Conservation (phyloP, 2,888 invertebrate species). For the Strigamia maritima region DNA sequence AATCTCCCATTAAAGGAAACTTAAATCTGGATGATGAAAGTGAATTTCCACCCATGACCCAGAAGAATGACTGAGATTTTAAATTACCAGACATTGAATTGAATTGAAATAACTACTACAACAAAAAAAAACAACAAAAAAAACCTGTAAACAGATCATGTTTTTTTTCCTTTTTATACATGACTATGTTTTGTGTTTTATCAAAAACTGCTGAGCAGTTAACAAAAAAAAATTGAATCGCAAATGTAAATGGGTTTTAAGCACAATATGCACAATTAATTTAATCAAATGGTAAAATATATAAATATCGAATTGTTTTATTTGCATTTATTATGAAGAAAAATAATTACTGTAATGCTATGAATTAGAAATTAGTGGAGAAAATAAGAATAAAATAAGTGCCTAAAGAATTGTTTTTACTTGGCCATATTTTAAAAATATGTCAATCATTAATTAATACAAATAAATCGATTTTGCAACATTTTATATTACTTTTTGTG, state of each 20-base stretch:
- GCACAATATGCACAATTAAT: not conserved
- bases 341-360: not conserved
- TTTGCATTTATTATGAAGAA: not conserved
- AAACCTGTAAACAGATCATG: not conserved
- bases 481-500: no score
- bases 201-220: not conserved
- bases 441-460: no score
- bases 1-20: conserved; percentile 64
- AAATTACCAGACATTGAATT: not conserved
- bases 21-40: conserved; percentile 75
- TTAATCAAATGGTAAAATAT: not conserved
- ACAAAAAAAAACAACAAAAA: not conserved
- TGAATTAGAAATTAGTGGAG: not conserved
- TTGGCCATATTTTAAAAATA: no score
- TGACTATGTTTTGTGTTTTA: not conserved
- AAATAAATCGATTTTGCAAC: no score
- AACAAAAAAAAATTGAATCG: not conserved
- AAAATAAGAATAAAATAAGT: no score
- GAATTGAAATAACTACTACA: not conserved
- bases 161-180: not conserved
- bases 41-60: conserved; percentile 78
- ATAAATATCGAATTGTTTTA: not conserved
- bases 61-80: conserved; percentile 51
- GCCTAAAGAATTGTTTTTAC: no score
- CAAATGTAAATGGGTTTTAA: not conserved